Evolutionary conservation across 2,888 invertebrate genomes (phyloP), one percentile per base, ranked within the genome.

Genomic region (Sicus ferrugineus): DNA sequence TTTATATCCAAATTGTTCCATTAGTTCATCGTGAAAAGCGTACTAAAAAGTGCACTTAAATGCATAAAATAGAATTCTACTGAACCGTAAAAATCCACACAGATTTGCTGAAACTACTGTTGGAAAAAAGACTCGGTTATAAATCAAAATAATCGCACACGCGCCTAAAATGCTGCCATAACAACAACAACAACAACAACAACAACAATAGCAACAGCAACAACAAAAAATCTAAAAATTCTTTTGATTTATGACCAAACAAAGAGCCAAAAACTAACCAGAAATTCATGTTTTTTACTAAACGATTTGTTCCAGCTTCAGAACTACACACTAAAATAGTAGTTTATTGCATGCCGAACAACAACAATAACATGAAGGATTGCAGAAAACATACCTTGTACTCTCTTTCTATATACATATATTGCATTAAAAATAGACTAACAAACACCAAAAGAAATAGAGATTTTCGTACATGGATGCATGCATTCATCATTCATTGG

Each of bases 231-330:
- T 1, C 9, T 3, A 23, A 38, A 42, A 61, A 61, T 23, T 30
- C 28, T 26, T 52, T 65, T 65, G 65, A 65, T 65, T 65, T 65
- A 65, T 65, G 52, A 52, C 52, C 30, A 65, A 54, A 65, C 65
- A 54, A 65, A 65, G 65, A 52, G 54, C 65, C 52, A 65, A 65
- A 54, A 65, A 65, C 65, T 65, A 65, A 65, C 65, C 54, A 65
- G 65, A 30, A 65, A 65, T 65, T 65, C 52, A 65, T 65, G 65
- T 65, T 65, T 48, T 63, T 28, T 30, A 34, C 65, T 65, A 65
- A 65, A 54, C 65, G 54, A 65, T 65, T 65, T 65, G 65, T 65
- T n/a, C n/a, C 54, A 65, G 65, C 65, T 42, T 26, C 38, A 21
- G 38, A 42, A 16, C 42, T 54, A 64, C 34, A 46, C 48, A 34